Evolutionary conservation across 2,113 vertebrate species (phyloP), one percentile per base, ranked within the genome.

Genomic region (Neoarius graeffei): DNA sequence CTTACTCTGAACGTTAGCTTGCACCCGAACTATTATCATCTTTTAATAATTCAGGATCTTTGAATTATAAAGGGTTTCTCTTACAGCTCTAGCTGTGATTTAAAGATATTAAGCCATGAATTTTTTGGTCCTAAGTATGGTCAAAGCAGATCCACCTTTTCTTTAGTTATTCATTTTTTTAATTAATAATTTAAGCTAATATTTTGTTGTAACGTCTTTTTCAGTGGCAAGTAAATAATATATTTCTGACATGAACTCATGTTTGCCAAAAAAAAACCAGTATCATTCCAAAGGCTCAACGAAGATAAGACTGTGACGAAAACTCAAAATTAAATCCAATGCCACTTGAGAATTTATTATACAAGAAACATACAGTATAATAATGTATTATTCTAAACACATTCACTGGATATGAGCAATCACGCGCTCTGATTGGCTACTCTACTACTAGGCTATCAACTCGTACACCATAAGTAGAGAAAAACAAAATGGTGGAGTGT

Each of bases 1-100:
- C 81, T 88, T 84, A 60, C 85, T 27, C 85, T 86, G 27, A 83
- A 74, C 48, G 56, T 56, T 85, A 81, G 56, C 84, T 81, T 42
- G 20, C 48, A 73, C 56, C 69, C 73, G 60, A 42, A 20, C 71
- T 56, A n/a, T 80, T 57, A 79, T 42, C 42, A 82, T 84, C 25
- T 42, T 35, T 60, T 30, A 30, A 57, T 57, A 80, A 10, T 77
- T 77, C 48, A 25, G 42, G 20, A 54, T 10, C 74, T n/a, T 77
- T 52, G 5, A 54, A 77, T 77, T 56, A 8, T 50, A 52, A 76
- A 52, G 48, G 35, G 42, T 20, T 17, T 23, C 14, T 76, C 17
- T 76, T 25, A 79, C 76, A n/a, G 23, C 54, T 54, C 23, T 79
- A 25, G 7, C 50, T n/a, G 23, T 56, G 76, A 56, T 27, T 76